Evolutionary conservation across 2,888 invertebrate genomes (phyloP).

Genomic region (Buathra laborator): DNA sequence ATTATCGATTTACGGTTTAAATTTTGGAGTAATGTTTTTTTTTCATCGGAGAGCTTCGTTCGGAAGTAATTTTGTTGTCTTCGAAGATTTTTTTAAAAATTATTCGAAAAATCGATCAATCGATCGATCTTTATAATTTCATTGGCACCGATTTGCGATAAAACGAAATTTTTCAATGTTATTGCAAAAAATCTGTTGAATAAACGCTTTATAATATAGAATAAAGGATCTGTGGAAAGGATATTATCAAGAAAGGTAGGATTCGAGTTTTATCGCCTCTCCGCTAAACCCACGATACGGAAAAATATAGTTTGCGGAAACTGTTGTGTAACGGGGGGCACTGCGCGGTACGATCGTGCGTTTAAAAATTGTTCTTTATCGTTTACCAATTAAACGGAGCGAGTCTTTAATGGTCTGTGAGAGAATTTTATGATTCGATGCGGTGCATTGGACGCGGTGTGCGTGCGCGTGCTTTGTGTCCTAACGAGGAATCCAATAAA

Average conservation of each 20-base stretch:
- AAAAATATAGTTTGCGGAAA: slow-evolving; percentile 1
- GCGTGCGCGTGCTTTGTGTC: neutral
- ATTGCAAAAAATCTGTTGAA: neutral
- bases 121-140: too few relatives aligned
- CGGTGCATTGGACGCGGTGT: neutral
- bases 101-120: too few relatives aligned
- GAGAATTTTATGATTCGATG: slow-evolving; percentile 41
- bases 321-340: neutral
- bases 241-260: neutral
- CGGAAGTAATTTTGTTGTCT: neutral
- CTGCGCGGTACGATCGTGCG: neutral
- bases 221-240: neutral
- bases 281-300: neutral
- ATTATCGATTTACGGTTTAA: neutral
- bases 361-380: slow-evolving; percentile 30
- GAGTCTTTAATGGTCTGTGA: slow-evolving; percentile 46
- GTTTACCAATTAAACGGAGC: slow-evolving; percentile 50
- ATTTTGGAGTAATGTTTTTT: too few relatives aligned
- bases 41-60: neutral
- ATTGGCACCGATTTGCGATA: neutral
- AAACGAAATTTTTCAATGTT: neutral
- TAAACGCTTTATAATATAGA: neutral
- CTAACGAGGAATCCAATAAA: slow-evolving; percentile 15
- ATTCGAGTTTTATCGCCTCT: neutral
- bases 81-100: too few relatives aligned